Evolutionary conservation across 2,113 vertebrate genomes (phyloP), one percentile per base, ranked within the genome.

Genomic region (Copsychus sechellarum): DNA sequence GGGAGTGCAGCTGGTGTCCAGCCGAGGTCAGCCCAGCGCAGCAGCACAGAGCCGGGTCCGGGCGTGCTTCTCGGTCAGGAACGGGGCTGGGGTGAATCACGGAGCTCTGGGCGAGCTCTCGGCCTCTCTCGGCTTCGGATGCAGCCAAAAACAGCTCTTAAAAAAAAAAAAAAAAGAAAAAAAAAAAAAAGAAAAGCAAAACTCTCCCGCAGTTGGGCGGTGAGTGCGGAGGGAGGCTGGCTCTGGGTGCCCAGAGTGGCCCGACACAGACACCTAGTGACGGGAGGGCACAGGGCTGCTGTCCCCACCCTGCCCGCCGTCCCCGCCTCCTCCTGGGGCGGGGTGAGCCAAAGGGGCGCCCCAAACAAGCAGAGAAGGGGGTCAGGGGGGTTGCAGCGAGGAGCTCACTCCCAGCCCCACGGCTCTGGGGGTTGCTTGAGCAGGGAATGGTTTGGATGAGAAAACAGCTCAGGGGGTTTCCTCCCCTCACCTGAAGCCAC

Each of bases 371-470:
- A 11, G 40, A n/a, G 34, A 8, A 20, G 50, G 8, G 11, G 2
- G 5, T 6, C 74, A 1, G 45, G 12, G 21, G 5, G 9, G 25
- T 4, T 8, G 51, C 47, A 18, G 47, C 1, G 2, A 4, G 38
- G 24, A 42, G 24, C 5, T 40, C 11, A 0, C 13, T 25, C 12
- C 43, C 47, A 3, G 21, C 21, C 34, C 13, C 9, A 0, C 14
- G 11, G 1, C 5, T 18, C n/a, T 51, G 18, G 22, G 25, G 18
- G 13, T 1, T n/a, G 48, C 4, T 26, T 13, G 10, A 13, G 2
- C 8, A 3, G 31, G 47, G 62, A 40, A 7, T 2, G 11, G 7
- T 42, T 53, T 12, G 51, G 51, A 26, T 13, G 12, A 28, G 16
- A 9, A 82, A 4, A 21, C 31, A 5, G 0, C 40, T 40, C 51